Evolutionary conservation across 1,140 invertebrate species (phyloP).

Genomic region (Lepidurus arcticus): DNA sequence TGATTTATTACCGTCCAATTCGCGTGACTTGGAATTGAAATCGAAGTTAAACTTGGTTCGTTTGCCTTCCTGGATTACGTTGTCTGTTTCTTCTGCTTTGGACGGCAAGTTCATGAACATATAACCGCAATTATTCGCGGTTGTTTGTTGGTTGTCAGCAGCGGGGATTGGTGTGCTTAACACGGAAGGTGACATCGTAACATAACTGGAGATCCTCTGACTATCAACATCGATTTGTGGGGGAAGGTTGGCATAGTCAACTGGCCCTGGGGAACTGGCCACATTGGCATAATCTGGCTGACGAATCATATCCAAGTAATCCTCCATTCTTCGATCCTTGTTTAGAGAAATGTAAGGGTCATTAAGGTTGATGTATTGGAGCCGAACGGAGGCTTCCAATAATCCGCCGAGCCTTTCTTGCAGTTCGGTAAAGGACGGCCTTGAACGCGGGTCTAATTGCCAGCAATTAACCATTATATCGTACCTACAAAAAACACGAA

Average conservation of each 20-base stretch:
- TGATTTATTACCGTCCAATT: background rate
- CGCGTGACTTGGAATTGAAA: background rate
- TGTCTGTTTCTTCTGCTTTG: background rate
- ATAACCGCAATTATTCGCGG: background rate
- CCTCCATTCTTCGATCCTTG: conserved; percentile 49
- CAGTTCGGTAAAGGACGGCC: conserved; percentile 72
- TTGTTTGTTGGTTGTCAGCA: background rate
- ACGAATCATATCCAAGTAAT: conserved; percentile 69
- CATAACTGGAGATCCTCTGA: background rate
- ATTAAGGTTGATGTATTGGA: conserved; percentile 83
- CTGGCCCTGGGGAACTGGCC: background rate
- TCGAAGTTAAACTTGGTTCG: conserved; percentile 15
- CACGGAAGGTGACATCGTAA: background rate
- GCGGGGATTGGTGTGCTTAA: background rate
- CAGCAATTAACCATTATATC: conserved; percentile 81
- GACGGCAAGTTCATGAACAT: conserved; percentile 26
- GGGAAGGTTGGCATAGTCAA: conserved; percentile 4
- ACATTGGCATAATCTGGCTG: conserved; percentile 60
- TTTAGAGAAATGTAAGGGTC: conserved; percentile 70
- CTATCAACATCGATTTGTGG: background rate
- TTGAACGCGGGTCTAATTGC: conserved; percentile 63
- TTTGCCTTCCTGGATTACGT: background rate
- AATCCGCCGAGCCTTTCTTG: conserved; percentile 67
- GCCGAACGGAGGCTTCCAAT: conserved; percentile 69
- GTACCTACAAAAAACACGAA: conserved; percentile 46